These are phyloP conservation scores for Enteromius argenteus DNA, from an alignment of 2,797 vertebrate species.

Conservation along the genomic window DNA sequence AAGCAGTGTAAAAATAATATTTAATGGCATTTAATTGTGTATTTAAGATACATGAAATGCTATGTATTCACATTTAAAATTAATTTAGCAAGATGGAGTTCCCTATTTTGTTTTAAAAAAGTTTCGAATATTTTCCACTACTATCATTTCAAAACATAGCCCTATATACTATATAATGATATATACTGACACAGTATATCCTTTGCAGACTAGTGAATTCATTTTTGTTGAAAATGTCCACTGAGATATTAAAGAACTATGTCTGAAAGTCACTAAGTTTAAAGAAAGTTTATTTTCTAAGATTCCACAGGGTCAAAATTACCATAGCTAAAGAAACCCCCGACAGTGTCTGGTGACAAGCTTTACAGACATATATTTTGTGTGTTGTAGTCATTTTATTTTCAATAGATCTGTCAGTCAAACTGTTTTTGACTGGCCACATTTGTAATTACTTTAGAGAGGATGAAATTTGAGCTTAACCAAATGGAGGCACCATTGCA, in stretches of 20 bases:
- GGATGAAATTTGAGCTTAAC: constrained; percentile 50
- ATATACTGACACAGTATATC: not conserved
- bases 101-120: not conserved
- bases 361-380: constrained; percentile 3
- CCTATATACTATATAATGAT: too few species aligned
- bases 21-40: not conserved
- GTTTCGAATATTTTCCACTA: not conserved
- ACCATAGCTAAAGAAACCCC: not conserved
- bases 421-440: constrained; percentile 19
- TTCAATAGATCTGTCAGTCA: constrained; percentile 15
- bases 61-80: not conserved
- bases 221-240: not conserved
- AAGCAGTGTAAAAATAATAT: not conserved
- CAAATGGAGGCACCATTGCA: constrained; percentile 35
- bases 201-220: not conserved
- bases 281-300: not conserved
- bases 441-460: constrained; percentile 52
- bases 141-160: not conserved
- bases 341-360: not conserved
- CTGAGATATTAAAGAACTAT: not conserved
- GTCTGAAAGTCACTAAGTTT: not conserved
- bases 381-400: not conserved
- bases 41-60: not conserved
- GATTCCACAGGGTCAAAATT: not conserved
- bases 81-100: not conserved